Base-by-base conservation (phyloP, 2,888 invertebrate species). In the Caenorhabditis macrosperma region DNA sequence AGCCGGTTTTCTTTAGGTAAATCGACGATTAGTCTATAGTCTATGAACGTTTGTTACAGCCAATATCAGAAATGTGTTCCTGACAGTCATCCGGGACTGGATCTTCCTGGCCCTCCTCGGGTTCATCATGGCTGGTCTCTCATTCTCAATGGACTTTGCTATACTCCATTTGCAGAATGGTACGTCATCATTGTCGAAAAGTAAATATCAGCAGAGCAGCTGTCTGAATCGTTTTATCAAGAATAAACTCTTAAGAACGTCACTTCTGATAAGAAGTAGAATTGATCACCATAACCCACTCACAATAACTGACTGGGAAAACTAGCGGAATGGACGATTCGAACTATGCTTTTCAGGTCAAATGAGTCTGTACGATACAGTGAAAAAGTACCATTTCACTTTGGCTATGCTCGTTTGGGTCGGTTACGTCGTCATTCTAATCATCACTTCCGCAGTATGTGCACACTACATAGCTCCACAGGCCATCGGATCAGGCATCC, bases 401-500 rank as follows among this genome's bases (percentile, higher is more conserved):
- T 20, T 69, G 15, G 57, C 80, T 20, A 72, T 72, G 46, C 50
- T 78, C n/a, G 71, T 86, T 7, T 89, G 88, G 89, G 80, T 85
- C 63, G 52, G 77, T 24, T 90, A 86, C 78, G 82, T 86, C 17
- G 78, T 88, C 17, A 41, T 85, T 1, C 76, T 89, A 15, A 86
- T 86, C 20, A 59, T 82, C 0, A 35, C 69, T 1, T 90, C 89
- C 4, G 87, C 89, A 10, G 55, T 88, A 1, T 97, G 97, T 92
- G 96, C 96, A 9, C 97, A 97, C 91, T 94, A 97, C 63, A 94
- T 98, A 55, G 97, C 97, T 6, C 97, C 98, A 2, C 97, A 98
- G 92, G 96, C 97, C 84, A 96, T 97, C 91, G 97, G 82, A 17
- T 86, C 85, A 7, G 86, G 86, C 35, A 85, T 86, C 26, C 85